Percentiles rank a stretch among this genome's conserved stretches.
Evolutionary conservation across 2,113 vertebrate species (phyloP).

Genomic region (Cyphomyrus plagiostoma): DNA sequence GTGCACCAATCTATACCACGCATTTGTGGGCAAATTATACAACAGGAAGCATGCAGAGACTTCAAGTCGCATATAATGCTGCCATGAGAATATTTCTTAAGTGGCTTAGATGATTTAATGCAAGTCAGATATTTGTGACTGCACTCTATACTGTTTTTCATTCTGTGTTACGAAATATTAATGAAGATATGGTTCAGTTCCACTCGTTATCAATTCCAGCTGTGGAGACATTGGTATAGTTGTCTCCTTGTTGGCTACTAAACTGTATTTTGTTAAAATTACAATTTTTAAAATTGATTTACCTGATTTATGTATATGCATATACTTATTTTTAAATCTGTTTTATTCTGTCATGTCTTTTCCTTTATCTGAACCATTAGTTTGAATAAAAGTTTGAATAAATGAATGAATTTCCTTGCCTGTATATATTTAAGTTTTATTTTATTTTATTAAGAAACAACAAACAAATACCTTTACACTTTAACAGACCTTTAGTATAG

Average conservation of each 20-base stretch:
- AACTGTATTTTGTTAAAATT: neutral
- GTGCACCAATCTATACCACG: neutral
- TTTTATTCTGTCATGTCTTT: neutral
- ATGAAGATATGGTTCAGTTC: neutral
- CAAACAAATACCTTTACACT: neutral
- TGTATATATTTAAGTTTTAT: neutral
- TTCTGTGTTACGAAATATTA: neutral
- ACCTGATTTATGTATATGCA: neutral
- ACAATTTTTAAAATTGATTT: neutral
- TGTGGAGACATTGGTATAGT: neutral
- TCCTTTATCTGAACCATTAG: neutral
- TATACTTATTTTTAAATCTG: neutral
- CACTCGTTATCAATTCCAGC: neutral
- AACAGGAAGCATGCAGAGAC: neutral
- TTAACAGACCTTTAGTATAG: neutral
- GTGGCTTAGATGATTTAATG: neutral
- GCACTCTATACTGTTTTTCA: neutral
- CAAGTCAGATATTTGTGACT: neutral
- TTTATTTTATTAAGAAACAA: neutral
- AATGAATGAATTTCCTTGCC: neutral
- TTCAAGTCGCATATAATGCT: neutral
- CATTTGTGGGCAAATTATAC: neutral
- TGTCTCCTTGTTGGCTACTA: neutral
- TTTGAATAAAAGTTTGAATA: neutral
- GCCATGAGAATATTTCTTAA: neutral